Base-by-base conservation (phyloP, 2,113 vertebrate genomes). In the Onychostoma macrolepis region DNA sequence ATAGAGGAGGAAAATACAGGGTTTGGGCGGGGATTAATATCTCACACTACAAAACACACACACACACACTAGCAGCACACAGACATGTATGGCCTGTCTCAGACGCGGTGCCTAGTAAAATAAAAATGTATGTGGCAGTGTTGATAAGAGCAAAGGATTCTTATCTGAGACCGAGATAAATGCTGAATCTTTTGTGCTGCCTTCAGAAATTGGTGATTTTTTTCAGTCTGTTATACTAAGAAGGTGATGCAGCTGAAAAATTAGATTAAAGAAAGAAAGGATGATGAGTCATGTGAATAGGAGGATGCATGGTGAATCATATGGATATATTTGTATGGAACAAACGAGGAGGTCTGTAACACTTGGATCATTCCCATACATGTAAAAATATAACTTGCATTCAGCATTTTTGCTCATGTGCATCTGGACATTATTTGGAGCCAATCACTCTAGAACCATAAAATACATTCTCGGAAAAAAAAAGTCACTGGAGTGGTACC, bases 1-100 rank as follows among this genome's bases (percentile, higher is more conserved):
- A 94, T 87, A 94, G 94, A 95, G 93, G 90, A 94, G 84, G 90
- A 93, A 93, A 94, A 93, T 93, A 92, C 88, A 92, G 91, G 91
- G 90, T 91, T 91, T 93, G 87, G 84, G 90, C 88, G 84, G 89
- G 91, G 91, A 93, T 95, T 94, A 93, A 91, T 92, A 90, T 92
- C 82, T 81, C 80, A 83, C 58, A 56, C 48, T 53, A 84, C 89
- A n/a, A n/a, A n/a, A 71, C 43, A 75, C 12, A 85, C 33, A 79
- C 36, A 67, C 84, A 71, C 53, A 67, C 13, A 84, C 38, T 41
- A 45, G 24, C 72, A 74, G 80, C 4, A 41, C 61, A 85, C 86
- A 80, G 4, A 33, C 33, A 80, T 1, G 2, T 63, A 36, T 84
- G 43, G 28, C 33, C 58, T 61, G 79, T 80, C n/a, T 30, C 43